phyloP scores from a whole-genome alignment of 2,888 invertebrate genomes.

The Buathra laborator region DNA sequence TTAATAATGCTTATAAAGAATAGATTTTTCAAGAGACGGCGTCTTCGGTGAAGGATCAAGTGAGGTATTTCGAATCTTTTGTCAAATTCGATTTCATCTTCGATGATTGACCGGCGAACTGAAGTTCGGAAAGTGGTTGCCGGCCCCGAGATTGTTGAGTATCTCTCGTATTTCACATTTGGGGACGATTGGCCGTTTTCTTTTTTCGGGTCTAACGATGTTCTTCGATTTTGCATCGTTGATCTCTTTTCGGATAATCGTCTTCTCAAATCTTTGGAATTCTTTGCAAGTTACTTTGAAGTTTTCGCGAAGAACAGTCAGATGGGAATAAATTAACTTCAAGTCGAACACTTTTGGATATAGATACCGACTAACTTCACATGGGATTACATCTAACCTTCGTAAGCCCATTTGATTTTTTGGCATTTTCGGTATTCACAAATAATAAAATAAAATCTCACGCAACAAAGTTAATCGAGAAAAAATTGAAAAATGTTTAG shows the following conservation, averaged over 20 bases:
- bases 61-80: constrained; percentile 1
- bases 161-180: not conserved
- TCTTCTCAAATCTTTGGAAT: not conserved
- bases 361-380: not conserved
- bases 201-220: not conserved
- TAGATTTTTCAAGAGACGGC: constrained; percentile 38
- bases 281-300: not conserved
- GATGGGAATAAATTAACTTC: not conserved
- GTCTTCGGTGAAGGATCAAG: constrained; percentile 22
- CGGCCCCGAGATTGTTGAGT: constrained; percentile 26
- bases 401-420: too few relatives aligned
- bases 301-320: not conserved
- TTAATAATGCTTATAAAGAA: constrained; percentile 41
- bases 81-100: constrained; percentile 30
- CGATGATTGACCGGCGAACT: constrained; percentile 15
- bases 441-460: too few relatives aligned
- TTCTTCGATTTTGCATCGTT: not conserved
- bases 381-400: too few relatives aligned
- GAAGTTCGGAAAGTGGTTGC: not conserved
- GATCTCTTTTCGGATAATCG: not conserved
- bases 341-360: not conserved
- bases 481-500: too few relatives aligned
- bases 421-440: too few relatives aligned
- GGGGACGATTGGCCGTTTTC: not conserved
- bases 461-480: too few relatives aligned